These are phyloP conservation scores for Haliclona indistincta DNA, from an alignment of 37 sponge, comb jelly and placozoan genomes.

Conservation along the genomic window DNA sequence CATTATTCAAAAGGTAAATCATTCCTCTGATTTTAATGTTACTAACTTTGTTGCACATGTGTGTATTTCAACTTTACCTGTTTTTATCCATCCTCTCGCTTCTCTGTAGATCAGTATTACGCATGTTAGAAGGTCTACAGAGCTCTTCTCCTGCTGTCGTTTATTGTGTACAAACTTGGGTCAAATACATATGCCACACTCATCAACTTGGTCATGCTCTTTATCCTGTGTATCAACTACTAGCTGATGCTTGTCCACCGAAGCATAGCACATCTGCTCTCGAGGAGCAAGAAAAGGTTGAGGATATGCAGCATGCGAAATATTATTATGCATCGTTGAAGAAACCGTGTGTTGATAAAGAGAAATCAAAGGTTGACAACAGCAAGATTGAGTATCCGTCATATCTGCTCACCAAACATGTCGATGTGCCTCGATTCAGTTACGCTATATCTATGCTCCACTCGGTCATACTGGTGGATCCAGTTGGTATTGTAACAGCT, in stretches of 20 bases:
- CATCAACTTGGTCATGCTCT: slow-evolving; percentile 6
- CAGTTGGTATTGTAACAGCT: slow-evolving; percentile 1
- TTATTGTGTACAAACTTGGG: slow-evolving; percentile 38
- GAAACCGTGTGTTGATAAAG: background rate
- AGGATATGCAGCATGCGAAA: slow-evolving; percentile 22
- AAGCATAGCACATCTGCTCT: background rate
- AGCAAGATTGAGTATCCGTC: background rate
- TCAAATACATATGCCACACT: background rate
- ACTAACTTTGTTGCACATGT: background rate
- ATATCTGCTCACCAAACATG: slow-evolving; percentile 25
- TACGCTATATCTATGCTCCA: slow-evolving; percentile 43
- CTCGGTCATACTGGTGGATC: background rate
- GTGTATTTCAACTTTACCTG: background rate
- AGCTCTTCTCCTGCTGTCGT: slow-evolving; percentile 15
- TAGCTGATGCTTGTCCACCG: slow-evolving; percentile 23
- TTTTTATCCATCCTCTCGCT: background rate
- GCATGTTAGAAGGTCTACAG: slow-evolving; percentile 69
- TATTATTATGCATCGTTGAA: slow-evolving; percentile 37
- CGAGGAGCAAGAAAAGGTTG: slow-evolving; percentile 4
- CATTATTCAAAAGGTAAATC: background rate
- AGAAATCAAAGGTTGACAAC: slow-evolving; percentile 6
- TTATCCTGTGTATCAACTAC: slow-evolving; percentile 37
- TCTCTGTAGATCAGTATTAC: slow-evolving; percentile 24
- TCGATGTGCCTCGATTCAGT: slow-evolving; percentile 38
- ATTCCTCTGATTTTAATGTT: background rate